Evolutionary conservation across 2,797 vertebrate genomes (phyloP).

Genomic region (Orestias chungarensis): DNA sequence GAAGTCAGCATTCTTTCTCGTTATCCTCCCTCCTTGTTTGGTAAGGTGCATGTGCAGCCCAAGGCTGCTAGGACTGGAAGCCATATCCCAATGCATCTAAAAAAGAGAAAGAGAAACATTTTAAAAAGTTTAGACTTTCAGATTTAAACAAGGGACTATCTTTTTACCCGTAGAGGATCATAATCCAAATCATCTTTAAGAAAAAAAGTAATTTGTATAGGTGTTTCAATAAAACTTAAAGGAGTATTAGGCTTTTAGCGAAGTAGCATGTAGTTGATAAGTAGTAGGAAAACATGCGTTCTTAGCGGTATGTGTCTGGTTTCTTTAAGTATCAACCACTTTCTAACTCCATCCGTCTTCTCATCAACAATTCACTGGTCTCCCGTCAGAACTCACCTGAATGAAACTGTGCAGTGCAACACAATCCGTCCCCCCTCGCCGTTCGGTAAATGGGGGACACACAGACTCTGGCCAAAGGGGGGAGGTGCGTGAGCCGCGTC

Average conservation of each 20-base stretch:
- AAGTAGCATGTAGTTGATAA: no score
- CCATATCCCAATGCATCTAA: conserved; percentile 71
- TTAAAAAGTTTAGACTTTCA: conserved; percentile 18
- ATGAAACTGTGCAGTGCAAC: conserved; percentile 78
- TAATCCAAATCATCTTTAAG: background rate
- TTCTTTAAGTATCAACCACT: no score
- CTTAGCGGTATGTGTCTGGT: no score
- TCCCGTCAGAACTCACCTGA: conserved; percentile 62
- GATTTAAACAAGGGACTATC: background rate
- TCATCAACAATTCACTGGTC: no score
- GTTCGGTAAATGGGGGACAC: conserved; percentile 82
- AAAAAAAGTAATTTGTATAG: background rate
- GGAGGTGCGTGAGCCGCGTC: conserved; percentile 76
- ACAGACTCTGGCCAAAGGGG: conserved; percentile 77
- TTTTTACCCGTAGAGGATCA: background rate
- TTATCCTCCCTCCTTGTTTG: conserved; percentile 71
- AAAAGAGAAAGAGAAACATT: conserved; percentile 25
- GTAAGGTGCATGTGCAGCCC: conserved; percentile 55
- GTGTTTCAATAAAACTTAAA: background rate
- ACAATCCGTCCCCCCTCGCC: conserved; percentile 80
- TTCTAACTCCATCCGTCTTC: no score
- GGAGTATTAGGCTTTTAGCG: background rate
- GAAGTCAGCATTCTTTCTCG: conserved; percentile 64
- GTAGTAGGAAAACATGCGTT: no score
- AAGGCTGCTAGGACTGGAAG: conserved; percentile 62